These are phyloP conservation scores for Plusia festucae DNA, from an alignment of 2,888 invertebrate species.

Conservation along the genomic window DNA sequence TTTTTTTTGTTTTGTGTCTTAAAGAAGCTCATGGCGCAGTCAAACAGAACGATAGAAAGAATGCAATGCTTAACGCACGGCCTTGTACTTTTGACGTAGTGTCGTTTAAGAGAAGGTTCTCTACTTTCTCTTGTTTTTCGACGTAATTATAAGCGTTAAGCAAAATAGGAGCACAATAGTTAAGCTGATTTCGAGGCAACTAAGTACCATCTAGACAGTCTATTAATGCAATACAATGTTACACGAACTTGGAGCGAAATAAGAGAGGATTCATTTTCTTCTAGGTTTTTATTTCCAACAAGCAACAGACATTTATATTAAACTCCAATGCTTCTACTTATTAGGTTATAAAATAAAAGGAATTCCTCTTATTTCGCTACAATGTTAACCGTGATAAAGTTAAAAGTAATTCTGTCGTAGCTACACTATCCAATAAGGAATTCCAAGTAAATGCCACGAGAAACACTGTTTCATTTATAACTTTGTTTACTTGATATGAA, in stretches of 20 bases:
- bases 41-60: neutral
- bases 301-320: neutral
- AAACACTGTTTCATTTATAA: neutral
- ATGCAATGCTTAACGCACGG: neutral
- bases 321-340: neutral
- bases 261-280: neutral
- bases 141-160: too few relatives aligned
- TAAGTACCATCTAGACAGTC: neutral
- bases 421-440: neutral
- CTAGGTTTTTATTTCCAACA: neutral
- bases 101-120: too few relatives aligned
- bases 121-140: too few relatives aligned
- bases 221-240: neutral
- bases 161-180: neutral
- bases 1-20: too few relatives aligned
- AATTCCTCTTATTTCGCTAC: neutral
- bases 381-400: constrained; percentile 1
- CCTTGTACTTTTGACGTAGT: neutral
- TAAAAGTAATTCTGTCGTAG: neutral
- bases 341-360: neutral
- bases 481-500: neutral
- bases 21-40: too few relatives aligned
- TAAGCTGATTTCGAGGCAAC: neutral
- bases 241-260: neutral
- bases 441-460: neutral